These are phyloP conservation scores for Alfaro cultratus DNA, from an alignment of 2,797 vertebrate species.

Conservation along the genomic window DNA sequence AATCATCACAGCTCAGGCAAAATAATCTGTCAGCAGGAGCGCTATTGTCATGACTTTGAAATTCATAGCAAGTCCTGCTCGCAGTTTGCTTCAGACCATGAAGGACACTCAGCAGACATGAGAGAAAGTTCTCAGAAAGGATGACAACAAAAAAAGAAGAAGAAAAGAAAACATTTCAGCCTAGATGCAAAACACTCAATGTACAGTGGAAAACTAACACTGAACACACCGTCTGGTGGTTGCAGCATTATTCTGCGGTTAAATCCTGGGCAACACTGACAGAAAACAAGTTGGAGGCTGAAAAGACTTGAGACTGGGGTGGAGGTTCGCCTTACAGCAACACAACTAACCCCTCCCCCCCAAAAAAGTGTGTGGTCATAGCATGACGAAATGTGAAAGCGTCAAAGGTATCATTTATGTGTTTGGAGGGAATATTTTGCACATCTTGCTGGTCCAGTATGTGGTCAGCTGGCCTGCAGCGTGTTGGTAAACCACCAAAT, in stretches of 20 bases:
- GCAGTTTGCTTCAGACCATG: not conserved
- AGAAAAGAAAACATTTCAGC: not conserved
- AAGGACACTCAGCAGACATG: not conserved
- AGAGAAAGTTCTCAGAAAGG: not conserved
- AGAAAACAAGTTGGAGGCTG: not conserved
- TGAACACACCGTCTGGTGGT: not conserved
- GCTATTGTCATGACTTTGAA: not conserved
- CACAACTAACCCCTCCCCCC: fast-evolving
- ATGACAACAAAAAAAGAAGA: not conserved
- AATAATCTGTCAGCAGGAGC: not conserved
- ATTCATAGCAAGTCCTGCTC: not conserved
- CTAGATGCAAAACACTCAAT: not conserved
- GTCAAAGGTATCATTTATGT: not conserved
- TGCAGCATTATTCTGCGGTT: not conserved
- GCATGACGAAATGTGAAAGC: not conserved
- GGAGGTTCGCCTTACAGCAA: not conserved
- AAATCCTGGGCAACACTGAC: not conserved
- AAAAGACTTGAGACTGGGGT: not conserved
- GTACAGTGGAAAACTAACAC: not conserved
- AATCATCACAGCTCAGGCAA: not conserved
- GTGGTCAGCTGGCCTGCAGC: not conserved
- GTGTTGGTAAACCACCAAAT: slow-evolving; percentile 1
- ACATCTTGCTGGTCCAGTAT: not conserved
- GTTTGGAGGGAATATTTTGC: slow-evolving; percentile 12
- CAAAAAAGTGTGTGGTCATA: not conserved